Evolutionary conservation across 2,113 vertebrate genomes (phyloP).

Genomic region (Verasper variegatus): DNA sequence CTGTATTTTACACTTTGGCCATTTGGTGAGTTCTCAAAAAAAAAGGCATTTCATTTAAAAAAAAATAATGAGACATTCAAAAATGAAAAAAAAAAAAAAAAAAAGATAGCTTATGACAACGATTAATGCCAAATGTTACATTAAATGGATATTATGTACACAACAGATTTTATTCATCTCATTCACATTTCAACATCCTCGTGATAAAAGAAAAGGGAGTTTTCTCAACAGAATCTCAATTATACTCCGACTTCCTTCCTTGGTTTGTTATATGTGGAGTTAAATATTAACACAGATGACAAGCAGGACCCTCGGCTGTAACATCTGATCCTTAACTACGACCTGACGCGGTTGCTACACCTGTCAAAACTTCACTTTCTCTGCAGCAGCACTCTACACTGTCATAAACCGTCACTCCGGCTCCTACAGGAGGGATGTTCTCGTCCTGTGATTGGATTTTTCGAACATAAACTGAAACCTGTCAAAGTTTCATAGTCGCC

Average conservation of each 20-base stretch:
- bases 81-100: slow-evolving; percentile 49
- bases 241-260: slow-evolving; percentile 27
- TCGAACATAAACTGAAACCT: no score
- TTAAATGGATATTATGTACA: slow-evolving; percentile 64
- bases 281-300: background rate
- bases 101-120: slow-evolving; percentile 78
- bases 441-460: no score
- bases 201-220: slow-evolving; percentile 56
- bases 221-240: slow-evolving; percentile 26
- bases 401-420: no score
- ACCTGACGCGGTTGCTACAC: no score
- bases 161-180: slow-evolving; percentile 34
- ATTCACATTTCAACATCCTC: slow-evolving; percentile 72
- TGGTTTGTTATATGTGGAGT: background rate
- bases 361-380: background rate
- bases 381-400: no score
- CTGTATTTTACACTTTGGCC: slow-evolving; percentile 89
- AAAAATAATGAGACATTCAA: slow-evolving; percentile 65
- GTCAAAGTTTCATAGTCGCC: no score
- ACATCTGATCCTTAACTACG: background rate
- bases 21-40: slow-evolving; percentile 80
- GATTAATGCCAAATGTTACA: slow-evolving; percentile 75
- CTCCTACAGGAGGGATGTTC: no score
- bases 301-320: background rate
- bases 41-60: slow-evolving; percentile 76